A percentile compares a stretch with the other conserved stretches of the same genome.
Conservation (phyloP, 2,797 vertebrate genomes). For the Lateolabrax maculatus region DNA sequence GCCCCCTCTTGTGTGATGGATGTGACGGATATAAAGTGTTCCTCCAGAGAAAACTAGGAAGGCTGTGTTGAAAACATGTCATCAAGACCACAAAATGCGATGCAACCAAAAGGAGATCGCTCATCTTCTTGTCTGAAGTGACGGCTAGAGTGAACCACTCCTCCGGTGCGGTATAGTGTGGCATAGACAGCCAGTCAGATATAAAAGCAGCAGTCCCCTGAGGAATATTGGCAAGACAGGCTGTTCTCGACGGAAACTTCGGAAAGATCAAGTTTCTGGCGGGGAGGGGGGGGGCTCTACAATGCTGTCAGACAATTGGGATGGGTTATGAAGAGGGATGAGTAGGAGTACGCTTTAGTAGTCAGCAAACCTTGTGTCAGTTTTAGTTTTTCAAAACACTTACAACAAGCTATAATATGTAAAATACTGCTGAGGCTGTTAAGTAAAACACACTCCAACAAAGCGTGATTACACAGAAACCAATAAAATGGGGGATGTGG, state of each 20-base stretch:
- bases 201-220: conserved; percentile 52
- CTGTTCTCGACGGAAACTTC: conserved; percentile 58
- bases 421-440: conserved; percentile 30
- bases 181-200: conserved; percentile 52
- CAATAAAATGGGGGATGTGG: conserved; percentile 57
- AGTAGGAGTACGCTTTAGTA: conserved; percentile 19
- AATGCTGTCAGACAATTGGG: conserved; percentile 28
- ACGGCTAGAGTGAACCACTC: conserved; percentile 42
- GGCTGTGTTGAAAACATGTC: conserved; percentile 59
- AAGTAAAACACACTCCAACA: conserved; percentile 42
- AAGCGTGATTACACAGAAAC: conserved; percentile 53
- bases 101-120: conserved; percentile 46
- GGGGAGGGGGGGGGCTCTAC: conserved; percentile 32
- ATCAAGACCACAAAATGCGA: conserved; percentile 54
- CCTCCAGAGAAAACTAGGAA: conserved; percentile 32
- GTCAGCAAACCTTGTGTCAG: conserved; percentile 25
- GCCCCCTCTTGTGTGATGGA: conserved; percentile 37
- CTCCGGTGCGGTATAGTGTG: conserved; percentile 48
- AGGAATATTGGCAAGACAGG: conserved; percentile 54
- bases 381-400: conserved; percentile 43
- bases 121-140: conserved; percentile 61
- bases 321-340: conserved; percentile 28
- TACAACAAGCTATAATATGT: conserved; percentile 29
- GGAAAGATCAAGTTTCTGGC: conserved; percentile 63
- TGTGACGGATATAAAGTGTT: conserved; percentile 30